Base-by-base conservation (phyloP, 2,888 invertebrate genomes). In the Drosophila paranaensis region DNA sequence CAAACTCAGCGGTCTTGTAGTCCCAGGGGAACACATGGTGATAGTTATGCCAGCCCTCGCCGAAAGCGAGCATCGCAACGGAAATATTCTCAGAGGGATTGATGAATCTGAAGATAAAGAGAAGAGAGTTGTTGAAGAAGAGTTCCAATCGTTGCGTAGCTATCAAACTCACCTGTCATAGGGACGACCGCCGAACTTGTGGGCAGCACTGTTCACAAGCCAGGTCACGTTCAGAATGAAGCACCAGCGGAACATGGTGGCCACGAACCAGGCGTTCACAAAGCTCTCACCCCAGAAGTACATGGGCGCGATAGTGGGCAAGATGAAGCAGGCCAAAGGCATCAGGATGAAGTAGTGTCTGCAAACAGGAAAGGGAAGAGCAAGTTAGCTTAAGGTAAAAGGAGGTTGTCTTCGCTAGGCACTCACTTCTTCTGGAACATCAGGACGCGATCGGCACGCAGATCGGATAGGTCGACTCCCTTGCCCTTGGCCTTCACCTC, bases 151-250 rank as follows among this genome's bases (percentile, higher is more conserved):
- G 1, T 25, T 27, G 10, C 10, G 4, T 11, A 10, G 10, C 39
- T 25, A 13, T 30, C 0, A 3, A 10, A 91, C 93, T 93, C 91
- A 95, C 94, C 94, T 95, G 92, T 97, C 96, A 90, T 96, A 96
- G 16, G 96, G 96, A 82, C 95, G 95, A 85, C 94, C 94, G 58
- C 96, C 96, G 94, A 95, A 96, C 88, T 96, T 95, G 93, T 98
- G 98, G 1, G 98, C 98, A 3, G 96, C 96, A 74, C 97, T 97
- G 93, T 98, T 98, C 42, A 98, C 97, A 69, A 97, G 94, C 98
- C 97, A 98, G 2, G 98, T 98, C 68, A 96, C 95, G 92, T 98
- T 97, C 60, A 98, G 94, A 51, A 96, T 95, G 91, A 96, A 94
- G 37, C 95, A 94, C 93, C 97, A 98, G 57, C 98, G 95, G 91